Base-by-base conservation (phyloP, 1,140 invertebrate species). In the Bombyx mori region DNA sequence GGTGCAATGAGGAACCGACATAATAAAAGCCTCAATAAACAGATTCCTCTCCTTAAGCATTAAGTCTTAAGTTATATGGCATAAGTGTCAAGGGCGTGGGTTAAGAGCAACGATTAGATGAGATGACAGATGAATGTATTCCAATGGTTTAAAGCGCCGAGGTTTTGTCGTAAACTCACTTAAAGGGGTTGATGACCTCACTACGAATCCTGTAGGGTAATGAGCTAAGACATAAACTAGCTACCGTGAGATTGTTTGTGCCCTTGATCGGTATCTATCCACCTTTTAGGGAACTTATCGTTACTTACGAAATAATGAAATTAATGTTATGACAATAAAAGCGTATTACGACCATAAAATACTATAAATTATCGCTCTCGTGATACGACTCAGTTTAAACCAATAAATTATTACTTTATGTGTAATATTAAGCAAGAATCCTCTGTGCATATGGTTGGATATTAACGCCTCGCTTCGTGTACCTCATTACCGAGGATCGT, bases 111-210 rank as follows among this genome's bases (percentile, higher is more conserved):
- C 60, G 72, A 72, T 67, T 62, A 61, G 62, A 66, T 76, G 69
- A 75, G 73, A 79, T 77, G 80, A 81, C 79, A 79, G 72, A 82
- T 77, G 78, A 81, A 67, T 60, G 71, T 77, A 74, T 75, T 70
- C 65, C 58, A 72, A 75, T 77, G 73, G 60, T 82, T 78, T 82
- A 82, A 80, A 75, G 65, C 63, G 54, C 60, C 59, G 49, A 59
- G 63, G 63, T 70, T 72, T 71, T 77, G 65, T 58, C 57, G 68
- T 65, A 78, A 78, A 74, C 77, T 77, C 68, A 75, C 67, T 76
- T 75, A 70, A 54, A 65, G 57, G 66, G 79, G 77, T 74, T 71
- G 56, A 66, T 64, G 69, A 82, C 73, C 79, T 66, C 61, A 70
- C 75, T 82, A 77, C 76, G 69, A 68, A 68, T 79, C 67, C 75